phyloP scores from a whole-genome alignment of 1,140 invertebrate genomes.

The Anastrepha obliqua region DNA sequence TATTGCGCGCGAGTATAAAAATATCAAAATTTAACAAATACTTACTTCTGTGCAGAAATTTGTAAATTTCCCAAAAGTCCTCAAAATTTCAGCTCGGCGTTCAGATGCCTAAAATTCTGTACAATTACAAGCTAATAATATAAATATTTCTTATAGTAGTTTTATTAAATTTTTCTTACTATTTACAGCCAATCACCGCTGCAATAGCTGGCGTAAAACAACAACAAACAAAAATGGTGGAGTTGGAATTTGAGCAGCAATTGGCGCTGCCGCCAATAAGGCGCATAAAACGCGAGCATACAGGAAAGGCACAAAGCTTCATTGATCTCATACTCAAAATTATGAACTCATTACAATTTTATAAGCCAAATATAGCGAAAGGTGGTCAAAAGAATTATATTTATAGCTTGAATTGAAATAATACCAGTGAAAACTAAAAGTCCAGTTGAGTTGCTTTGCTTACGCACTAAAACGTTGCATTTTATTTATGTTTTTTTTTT shows the following conservation, averaged over 20 bases:
- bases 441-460: constrained; percentile 18
- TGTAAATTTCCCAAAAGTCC: no score
- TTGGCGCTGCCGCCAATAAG: background rate
- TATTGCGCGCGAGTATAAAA: no score
- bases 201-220: background rate
- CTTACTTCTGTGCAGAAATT: no score
- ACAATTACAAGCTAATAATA: no score
- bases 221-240: background rate
- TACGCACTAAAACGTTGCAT: constrained; percentile 45
- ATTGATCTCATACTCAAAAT: constrained; percentile 54
- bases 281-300: background rate
- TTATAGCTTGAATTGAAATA: background rate
- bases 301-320: constrained; percentile 32
- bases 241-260: background rate
- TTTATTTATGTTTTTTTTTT: constrained; percentile 27
- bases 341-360: constrained; percentile 49
- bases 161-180: background rate
- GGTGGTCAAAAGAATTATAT: background rate
- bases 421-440: background rate
- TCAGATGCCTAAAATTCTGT: no score
- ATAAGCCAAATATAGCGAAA: constrained; percentile 24
- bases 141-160: no score
- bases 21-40: no score
- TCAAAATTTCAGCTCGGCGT: no score
- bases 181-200: background rate